Percentiles rank a stretch among this genome's conserved stretches.
Evolutionary conservation across 2,888 invertebrate genomes (phyloP).

Genomic region (Pardosa pseudoannulata): DNA sequence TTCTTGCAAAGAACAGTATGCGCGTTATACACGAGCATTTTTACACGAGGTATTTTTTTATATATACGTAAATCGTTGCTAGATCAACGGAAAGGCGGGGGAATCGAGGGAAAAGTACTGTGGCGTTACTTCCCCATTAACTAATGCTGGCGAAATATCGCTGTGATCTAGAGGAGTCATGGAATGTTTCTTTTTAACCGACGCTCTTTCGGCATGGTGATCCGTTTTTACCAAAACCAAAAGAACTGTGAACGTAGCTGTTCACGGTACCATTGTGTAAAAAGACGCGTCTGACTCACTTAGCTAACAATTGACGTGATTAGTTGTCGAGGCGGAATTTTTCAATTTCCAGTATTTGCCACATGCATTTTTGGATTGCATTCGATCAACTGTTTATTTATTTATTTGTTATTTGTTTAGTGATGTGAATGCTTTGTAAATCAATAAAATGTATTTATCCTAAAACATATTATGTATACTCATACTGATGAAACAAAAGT

Average conservation of each 20-base stretch:
- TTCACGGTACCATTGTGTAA: neutral
- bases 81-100: too few relatives aligned
- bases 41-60: too few relatives aligned
- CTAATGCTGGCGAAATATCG: too few relatives aligned
- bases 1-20: too few relatives aligned
- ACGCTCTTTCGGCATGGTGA: neutral
- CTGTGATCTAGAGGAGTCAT: too few relatives aligned
- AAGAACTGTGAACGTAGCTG: neutral
- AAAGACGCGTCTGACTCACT: neutral
- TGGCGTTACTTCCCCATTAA: too few relatives aligned
- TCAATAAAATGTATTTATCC: too few relatives aligned
- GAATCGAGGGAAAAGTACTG: too few relatives aligned
- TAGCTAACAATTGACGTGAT: neutral
- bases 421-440: neutral
- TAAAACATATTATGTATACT: too few relatives aligned
- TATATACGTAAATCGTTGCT: too few relatives aligned
- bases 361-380: slow-evolving; percentile 5
- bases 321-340: neutral
- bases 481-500: neutral
- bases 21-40: too few relatives aligned
- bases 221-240: neutral
- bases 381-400: slow-evolving; percentile 1
- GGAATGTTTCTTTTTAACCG: neutral
- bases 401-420: too few relatives aligned
- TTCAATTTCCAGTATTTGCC: neutral